A percentile compares a stretch with the other conserved stretches of the same genome.
Conservation (phyloP, 2,888 invertebrate species). For the Nemurella pictetii region DNA sequence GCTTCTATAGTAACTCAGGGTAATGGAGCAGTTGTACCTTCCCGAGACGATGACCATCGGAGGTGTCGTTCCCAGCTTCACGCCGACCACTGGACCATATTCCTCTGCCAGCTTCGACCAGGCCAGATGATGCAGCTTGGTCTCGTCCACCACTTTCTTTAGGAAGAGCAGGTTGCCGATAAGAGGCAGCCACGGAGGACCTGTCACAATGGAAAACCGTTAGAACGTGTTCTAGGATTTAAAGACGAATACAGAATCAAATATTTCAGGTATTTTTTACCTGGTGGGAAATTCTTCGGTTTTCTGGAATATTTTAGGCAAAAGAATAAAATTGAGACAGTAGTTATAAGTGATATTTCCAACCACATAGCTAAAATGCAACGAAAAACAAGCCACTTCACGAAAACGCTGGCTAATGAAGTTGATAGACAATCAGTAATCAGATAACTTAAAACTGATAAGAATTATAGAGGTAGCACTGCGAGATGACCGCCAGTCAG, state of each 20-base stretch:
- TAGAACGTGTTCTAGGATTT: no score
- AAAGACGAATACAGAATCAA: no score
- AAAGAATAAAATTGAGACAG: conserved; percentile 25
- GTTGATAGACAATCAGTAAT: no score
- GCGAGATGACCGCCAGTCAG: no score
- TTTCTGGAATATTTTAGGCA: conserved; percentile 33
- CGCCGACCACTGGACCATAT: conserved; percentile 68
- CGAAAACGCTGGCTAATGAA: no score
- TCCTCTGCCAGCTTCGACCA: conserved; percentile 63
- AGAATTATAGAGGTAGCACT: no score
- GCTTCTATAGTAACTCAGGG: no score
- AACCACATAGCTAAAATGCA: conserved; percentile 34
- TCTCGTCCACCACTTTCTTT: conserved; percentile 25
- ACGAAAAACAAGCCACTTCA: neutral
- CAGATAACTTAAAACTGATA: no score
- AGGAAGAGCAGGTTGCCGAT: conserved; percentile 34
- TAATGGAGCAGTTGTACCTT: neutral
- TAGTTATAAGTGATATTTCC: conserved; percentile 31
- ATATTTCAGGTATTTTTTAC: conserved; percentile 13
- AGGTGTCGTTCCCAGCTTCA: conserved; percentile 75
- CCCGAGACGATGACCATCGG: conserved; percentile 70
- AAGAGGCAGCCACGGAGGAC: conserved; percentile 38
- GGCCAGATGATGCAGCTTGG: conserved; percentile 69
- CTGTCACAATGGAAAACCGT: conserved; percentile 14
- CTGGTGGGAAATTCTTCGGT: conserved; percentile 39